Conservation (phyloP, 2,888 invertebrate species). For the Strigamia transsilvanica region DNA sequence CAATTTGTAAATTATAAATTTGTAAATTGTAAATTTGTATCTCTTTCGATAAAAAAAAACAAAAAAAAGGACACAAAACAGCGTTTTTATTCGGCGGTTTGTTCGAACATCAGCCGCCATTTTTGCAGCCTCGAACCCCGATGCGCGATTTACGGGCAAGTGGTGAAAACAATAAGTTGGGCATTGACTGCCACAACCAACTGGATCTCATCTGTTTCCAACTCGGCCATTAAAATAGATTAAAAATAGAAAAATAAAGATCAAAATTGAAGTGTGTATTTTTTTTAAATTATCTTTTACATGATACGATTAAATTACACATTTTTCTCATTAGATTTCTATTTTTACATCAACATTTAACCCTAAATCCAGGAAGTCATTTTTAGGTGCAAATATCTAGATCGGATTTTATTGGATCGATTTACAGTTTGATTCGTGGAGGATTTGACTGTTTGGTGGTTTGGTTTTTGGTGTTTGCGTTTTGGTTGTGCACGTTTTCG, state of each 20-base stretch:
- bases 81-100: too few species aligned
- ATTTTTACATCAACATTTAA: neutral
- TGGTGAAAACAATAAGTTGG: conserved; percentile 34
- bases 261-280: neutral
- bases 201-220: conserved; percentile 1
- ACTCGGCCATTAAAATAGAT: neutral
- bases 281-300: neutral
- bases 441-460: neutral
- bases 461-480: neutral
- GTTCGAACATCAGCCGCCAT: too few species aligned
- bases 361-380: neutral
- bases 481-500: neutral
- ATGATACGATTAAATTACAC: neutral
- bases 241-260: conserved; percentile 2
- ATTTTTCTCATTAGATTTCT: neutral
- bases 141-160: neutral
- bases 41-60: neutral
- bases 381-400: neutral
- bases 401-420: neutral
- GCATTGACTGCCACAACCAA: neutral
- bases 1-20: too few species aligned
- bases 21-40: too few species aligned
- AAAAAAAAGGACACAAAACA: neutral
- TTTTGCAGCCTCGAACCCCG: neutral
- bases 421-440: neutral